Evolutionary conservation across 2,888 invertebrate species (phyloP).

Genomic region (Chloromyia formosa): DNA sequence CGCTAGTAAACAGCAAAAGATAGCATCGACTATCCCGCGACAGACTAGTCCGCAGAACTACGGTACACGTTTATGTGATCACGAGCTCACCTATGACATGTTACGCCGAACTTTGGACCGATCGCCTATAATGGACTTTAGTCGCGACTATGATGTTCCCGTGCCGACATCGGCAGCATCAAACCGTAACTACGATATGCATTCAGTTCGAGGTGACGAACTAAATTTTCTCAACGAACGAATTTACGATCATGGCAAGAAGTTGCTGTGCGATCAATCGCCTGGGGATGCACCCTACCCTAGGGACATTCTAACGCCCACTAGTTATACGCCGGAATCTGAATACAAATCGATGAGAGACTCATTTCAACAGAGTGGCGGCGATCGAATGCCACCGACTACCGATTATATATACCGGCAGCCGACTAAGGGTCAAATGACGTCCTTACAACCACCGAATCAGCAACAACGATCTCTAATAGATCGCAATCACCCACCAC

Average conservation of each 20-base stretch:
- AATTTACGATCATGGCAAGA: constrained; percentile 59
- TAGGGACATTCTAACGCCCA: constrained; percentile 53
- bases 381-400: constrained; percentile 51
- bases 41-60: constrained; percentile 62
- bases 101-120: constrained; percentile 59
- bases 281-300: constrained; percentile 57
- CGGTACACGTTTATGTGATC: constrained; percentile 62
- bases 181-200: constrained; percentile 59
- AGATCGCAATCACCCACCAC: constrained; percentile 42
- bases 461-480: constrained; percentile 45
- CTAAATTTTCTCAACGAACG: constrained; percentile 61
- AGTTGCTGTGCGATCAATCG: constrained; percentile 51
- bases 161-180: constrained; percentile 50
- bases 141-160: constrained; percentile 59
- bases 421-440: constrained; percentile 40
- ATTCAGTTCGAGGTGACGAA: constrained; percentile 61
- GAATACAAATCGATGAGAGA: constrained; percentile 51
- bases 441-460: not conserved
- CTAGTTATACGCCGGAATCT: constrained; percentile 54
- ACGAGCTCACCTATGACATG: constrained; percentile 63
- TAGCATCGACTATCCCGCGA: constrained; percentile 49
- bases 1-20: not conserved
- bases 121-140: constrained; percentile 62
- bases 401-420: constrained; percentile 55
- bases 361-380: constrained; percentile 29